These are phyloP conservation scores for Microplitis mediator DNA, from an alignment of 1,140 invertebrate genomes.

Conservation along the genomic window DNA sequence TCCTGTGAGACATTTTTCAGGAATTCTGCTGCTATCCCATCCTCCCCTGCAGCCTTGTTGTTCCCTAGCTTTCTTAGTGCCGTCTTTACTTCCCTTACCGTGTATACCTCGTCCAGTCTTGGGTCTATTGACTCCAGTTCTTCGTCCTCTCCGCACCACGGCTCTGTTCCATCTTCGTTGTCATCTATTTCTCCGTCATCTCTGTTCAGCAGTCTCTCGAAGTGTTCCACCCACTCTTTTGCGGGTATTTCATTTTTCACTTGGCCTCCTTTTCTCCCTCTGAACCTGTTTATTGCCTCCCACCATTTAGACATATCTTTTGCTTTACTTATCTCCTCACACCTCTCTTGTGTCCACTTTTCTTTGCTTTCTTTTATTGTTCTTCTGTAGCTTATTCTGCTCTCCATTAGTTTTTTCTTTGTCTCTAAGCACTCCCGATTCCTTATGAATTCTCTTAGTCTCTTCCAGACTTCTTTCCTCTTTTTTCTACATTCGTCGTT, in stretches of 20 bases:
- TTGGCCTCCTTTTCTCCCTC: neutral
- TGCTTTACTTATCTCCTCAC: neutral
- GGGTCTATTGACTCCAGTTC: neutral
- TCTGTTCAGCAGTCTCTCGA: neutral
- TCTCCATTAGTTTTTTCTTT: neutral
- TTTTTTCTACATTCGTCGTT: too few species aligned
- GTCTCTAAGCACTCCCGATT: neutral
- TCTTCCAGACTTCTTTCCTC: neutral
- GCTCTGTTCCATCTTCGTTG: too few species aligned
- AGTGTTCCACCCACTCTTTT: neutral
- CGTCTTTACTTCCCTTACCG: too few species aligned
- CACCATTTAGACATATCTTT: neutral
- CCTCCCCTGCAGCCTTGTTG: neutral
- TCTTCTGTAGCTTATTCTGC: neutral
- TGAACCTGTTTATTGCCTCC: constrained; percentile 1
- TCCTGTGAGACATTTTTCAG: neutral
- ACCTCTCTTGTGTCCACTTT: neutral
- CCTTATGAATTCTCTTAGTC: too few species aligned
- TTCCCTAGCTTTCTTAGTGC: neutral
- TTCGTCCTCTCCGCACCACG: neutral
- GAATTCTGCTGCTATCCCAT: neutral
- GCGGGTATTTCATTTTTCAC: neutral
- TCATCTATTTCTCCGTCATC: neutral
- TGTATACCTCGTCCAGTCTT: too few species aligned
- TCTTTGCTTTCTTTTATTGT: neutral